Conservation (phyloP, 1,140 invertebrate species). For the Sminthurides bifidus region DNA sequence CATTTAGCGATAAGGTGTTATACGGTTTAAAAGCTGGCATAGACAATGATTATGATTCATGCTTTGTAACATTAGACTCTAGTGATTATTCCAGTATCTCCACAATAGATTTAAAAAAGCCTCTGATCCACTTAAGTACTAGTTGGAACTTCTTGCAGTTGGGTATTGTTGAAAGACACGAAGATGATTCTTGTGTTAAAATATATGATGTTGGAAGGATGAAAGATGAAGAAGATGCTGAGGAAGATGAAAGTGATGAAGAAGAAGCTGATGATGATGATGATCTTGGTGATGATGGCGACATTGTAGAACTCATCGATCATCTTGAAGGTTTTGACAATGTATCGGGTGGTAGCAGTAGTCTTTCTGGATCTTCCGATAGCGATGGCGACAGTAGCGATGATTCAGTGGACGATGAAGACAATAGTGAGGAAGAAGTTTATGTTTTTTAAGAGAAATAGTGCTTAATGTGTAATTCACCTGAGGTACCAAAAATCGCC, state of each 20-base stretch:
- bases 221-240: slow-evolving; percentile 60
- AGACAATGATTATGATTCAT: slow-evolving; percentile 11
- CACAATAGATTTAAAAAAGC: slow-evolving; percentile 69
- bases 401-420: slow-evolving; percentile 31
- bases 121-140: slow-evolving; percentile 34
- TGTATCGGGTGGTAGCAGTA: slow-evolving; percentile 34
- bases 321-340: slow-evolving; percentile 30
- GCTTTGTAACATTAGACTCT: slow-evolving; percentile 83
- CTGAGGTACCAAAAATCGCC: too few species aligned
- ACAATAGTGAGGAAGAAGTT: too few species aligned
- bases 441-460: too few species aligned
- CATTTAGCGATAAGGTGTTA: slow-evolving; percentile 43
- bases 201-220: slow-evolving; percentile 66
- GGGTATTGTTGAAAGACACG: slow-evolving; percentile 67
- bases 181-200: slow-evolving; percentile 69
- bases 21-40: slow-evolving; percentile 37
- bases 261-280: slow-evolving; percentile 44
- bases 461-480: too few species aligned
- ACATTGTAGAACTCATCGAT: slow-evolving; percentile 18
- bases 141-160: slow-evolving; percentile 45
- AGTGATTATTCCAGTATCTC: slow-evolving; percentile 87
- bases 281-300: slow-evolving; percentile 34
- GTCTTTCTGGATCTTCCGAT: slow-evolving; percentile 4
- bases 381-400: slow-evolving; percentile 38
- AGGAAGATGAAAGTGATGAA: slow-evolving; percentile 37